phyloP scores from a whole-genome alignment of 2,797 vertebrate species.

The Danionella dracula region DNA sequence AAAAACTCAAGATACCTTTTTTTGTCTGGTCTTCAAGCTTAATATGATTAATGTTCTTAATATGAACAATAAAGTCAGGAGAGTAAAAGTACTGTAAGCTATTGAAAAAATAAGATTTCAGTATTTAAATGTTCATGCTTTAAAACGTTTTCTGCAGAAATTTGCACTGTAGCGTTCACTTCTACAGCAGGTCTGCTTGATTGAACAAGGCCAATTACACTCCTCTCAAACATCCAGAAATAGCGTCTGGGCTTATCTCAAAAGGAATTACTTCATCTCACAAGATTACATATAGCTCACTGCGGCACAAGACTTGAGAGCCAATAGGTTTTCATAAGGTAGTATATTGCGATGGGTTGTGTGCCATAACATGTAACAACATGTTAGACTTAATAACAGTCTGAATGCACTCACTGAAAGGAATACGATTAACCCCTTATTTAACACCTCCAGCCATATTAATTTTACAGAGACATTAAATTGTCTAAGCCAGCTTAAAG shows the following conservation, averaged over 20 bases:
- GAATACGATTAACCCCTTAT: no score
- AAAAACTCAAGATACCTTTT: no score
- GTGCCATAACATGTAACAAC: not conserved
- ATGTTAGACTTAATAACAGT: not conserved
- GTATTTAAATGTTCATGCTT: no score
- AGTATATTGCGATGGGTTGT: not conserved
- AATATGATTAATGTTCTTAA: no score
- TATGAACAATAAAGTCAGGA: no score
- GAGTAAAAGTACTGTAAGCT: no score
- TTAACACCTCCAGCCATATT: no score
- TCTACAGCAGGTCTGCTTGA: not conserved
- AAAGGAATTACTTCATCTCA: not conserved
- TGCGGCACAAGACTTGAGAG: not conserved
- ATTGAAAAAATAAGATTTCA: no score
- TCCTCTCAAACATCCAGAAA: slow-evolving; percentile 20
- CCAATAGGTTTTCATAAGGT: not conserved
- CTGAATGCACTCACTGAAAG: no score
- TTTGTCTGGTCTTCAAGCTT: no score
- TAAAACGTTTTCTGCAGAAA: not conserved
- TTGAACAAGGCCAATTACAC: slow-evolving; percentile 3
- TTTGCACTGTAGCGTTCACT: not conserved
- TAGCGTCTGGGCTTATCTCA: slow-evolving; percentile 32
- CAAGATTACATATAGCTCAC: not conserved
- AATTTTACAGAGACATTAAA: no score
- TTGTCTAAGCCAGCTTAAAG: no score